phyloP scores from a whole-genome alignment of 2,113 vertebrate genomes.

The Mugil cephalus region DNA sequence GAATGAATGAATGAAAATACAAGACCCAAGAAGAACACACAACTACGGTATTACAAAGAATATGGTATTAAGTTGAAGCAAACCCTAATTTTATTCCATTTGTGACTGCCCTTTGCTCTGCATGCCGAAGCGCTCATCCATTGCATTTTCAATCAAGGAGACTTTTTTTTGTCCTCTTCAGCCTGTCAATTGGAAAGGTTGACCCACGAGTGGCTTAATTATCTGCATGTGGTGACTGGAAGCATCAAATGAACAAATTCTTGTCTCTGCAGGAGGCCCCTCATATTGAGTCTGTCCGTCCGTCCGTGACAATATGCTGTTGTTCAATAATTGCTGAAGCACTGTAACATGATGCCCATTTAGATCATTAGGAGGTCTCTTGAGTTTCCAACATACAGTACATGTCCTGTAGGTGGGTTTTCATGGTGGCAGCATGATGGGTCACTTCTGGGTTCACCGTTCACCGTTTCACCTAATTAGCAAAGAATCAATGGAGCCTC shows the following conservation, averaged over 20 bases:
- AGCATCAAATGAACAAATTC: not conserved
- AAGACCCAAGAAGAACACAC: too few species aligned
- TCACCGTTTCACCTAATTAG: slow-evolving; percentile 33
- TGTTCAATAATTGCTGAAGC: not conserved
- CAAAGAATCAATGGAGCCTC: slow-evolving; percentile 26
- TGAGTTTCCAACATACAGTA: not conserved
- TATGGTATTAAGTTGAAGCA: too few species aligned
- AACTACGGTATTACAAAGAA: too few species aligned
- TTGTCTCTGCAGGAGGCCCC: not conserved
- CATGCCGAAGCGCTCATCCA: too few species aligned
- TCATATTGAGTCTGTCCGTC: not conserved
- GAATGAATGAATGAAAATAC: too few species aligned
- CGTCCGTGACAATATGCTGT: not conserved
- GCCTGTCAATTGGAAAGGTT: too few species aligned
- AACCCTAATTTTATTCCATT: too few species aligned
- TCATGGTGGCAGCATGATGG: slow-evolving; percentile 9
- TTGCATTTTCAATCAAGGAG: too few species aligned
- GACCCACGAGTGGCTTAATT: slow-evolving; percentile 6
- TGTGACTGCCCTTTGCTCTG: too few species aligned
- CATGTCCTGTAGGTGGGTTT: not conserved
- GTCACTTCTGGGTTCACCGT: slow-evolving; percentile 24
- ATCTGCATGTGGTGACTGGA: not conserved
- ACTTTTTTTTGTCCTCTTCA: too few species aligned
- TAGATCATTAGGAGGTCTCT: not conserved
- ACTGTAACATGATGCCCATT: not conserved